Percentiles rank a stretch among this genome's conserved stretches.
These are phyloP conservation scores for Stichodactyla helianthus DNA, from an alignment of 64 coral and sea anemone genomes.

Conservation along the genomic window DNA sequence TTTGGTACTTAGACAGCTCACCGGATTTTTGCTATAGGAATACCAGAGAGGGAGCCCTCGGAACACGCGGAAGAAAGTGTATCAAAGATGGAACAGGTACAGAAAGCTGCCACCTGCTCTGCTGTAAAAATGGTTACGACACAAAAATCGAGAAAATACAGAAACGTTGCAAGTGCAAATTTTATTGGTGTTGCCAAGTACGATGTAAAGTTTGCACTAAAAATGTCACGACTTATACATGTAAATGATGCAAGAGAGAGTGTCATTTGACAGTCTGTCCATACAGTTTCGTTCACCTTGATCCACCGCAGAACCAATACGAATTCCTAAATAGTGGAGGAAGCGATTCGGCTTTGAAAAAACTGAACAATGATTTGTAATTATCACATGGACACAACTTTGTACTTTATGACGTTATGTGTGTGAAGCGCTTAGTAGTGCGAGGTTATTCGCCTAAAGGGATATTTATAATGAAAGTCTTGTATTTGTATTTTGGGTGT, in stretches of 20 bases:
- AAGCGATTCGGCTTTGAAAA: neutral
- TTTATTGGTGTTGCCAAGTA: slow-evolving; percentile 84
- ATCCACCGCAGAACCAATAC: neutral
- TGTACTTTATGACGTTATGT: neutral
- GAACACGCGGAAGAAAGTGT: slow-evolving; percentile 59
- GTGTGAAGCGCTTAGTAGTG: neutral
- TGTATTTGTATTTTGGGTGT: neutral
- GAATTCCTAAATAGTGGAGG: neutral
- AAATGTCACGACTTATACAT: slow-evolving; percentile 43
- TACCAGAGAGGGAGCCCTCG: slow-evolving; percentile 18
- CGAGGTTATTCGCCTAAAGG: neutral
- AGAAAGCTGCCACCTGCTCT: slow-evolving; percentile 61
- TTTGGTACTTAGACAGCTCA: slow-evolving; percentile 67
- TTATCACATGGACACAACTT: neutral
- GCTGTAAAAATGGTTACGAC: slow-evolving; percentile 59
- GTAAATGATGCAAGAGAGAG: slow-evolving; percentile 25
- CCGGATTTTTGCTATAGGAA: slow-evolving; percentile 62
- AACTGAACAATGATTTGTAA: neutral
- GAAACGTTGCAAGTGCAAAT: slow-evolving; percentile 68
- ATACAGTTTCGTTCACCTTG: neutral
- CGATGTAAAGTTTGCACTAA: slow-evolving; percentile 51
- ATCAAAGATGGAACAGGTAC: slow-evolving; percentile 23
- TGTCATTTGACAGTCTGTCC: neutral
- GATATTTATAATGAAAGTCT: neutral
- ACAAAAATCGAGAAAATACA: neutral